Base-by-base conservation (phyloP, 2,797 vertebrate species). In the Galago senegalensis region DNA sequence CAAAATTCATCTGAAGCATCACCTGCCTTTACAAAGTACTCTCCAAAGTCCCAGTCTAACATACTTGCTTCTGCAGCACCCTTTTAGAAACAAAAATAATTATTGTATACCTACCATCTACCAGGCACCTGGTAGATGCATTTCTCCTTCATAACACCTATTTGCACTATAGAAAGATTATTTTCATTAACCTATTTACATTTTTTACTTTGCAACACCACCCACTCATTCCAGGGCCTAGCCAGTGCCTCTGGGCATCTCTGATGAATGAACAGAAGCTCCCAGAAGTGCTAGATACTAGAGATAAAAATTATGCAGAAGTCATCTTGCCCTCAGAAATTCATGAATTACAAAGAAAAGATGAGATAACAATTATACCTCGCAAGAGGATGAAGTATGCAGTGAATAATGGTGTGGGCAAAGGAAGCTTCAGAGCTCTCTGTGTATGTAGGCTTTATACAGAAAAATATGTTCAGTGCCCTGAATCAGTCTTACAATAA, bases 221-320 rank as follows among this genome's bases (percentile, higher is more conserved):
- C 31, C 63, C 1, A 40, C 65, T 14, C 60, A 85, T 72, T 69
- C 72, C 72, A 87, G 61, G 83, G 34, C 69, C 76, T 73, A 86
- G 7, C 3, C 58, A 96, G 49, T 58, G 18, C 56, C 65, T 93
- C 76, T 70, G 27, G 63, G 43, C 20, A 46, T 73, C 56, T 81
- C 65, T 82, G 84, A 37, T 91, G n/a, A 93, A 46, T 75, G 73
- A 70, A 76, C n/a, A 46, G n/a, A 90, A 80, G 37, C 5, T 1
- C 53, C 63, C 37, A 67, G 18, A 96, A 86, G 49, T 56, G 34
- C 9, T 27, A 90, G 43, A 12, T 58, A 21, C 8, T 82, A 93
- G 87, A 89, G 20, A 93, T 37, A 40, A 75, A 93, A 93, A 89
- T 60, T 27, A 93, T 49, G 92, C 85, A 95, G 40, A 97, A 86